A percentile compares a stretch with the other conserved stretches of the same genome.
phyloP scores from a whole-genome alignment of 2,113 vertebrate genomes.

The Hemiscyllium ocellatum region DNA sequence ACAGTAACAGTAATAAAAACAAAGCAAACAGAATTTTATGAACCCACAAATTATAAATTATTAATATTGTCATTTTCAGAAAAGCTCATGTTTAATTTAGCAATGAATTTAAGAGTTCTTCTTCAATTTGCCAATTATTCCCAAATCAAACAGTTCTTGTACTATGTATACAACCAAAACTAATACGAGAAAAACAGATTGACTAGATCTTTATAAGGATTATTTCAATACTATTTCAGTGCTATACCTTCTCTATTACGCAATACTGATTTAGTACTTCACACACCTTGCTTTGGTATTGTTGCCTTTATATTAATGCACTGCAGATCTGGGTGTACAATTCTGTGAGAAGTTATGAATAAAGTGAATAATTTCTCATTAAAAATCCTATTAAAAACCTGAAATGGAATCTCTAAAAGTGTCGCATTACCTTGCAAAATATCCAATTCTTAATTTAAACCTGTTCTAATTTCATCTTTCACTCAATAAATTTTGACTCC shows the following conservation, averaged over 20 bases:
- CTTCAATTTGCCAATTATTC: conserved; percentile 81
- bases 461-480: not conserved
- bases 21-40: conserved; percentile 61
- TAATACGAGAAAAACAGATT: conserved; percentile 65
- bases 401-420: not conserved
- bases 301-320: not conserved
- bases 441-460: not conserved
- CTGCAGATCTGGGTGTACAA: not conserved
- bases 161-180: conserved; percentile 76
- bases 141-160: conserved; percentile 85
- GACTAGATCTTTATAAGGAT: conserved; percentile 54
- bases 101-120: conserved; percentile 81
- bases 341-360: not conserved
- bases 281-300: not conserved
- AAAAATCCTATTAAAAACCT: not conserved
- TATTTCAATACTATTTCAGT: not conserved
- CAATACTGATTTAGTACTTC: not conserved
- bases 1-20: conserved; percentile 78
- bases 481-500: not conserved
- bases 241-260: not conserved
- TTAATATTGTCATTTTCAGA: conserved; percentile 84
- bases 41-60: conserved; percentile 61
- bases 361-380: not conserved
- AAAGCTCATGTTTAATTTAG: conserved; percentile 93
- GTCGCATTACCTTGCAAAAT: not conserved